phyloP scores from a whole-genome alignment of 2,797 vertebrate genomes.

The Cynopterus sphinx region DNA sequence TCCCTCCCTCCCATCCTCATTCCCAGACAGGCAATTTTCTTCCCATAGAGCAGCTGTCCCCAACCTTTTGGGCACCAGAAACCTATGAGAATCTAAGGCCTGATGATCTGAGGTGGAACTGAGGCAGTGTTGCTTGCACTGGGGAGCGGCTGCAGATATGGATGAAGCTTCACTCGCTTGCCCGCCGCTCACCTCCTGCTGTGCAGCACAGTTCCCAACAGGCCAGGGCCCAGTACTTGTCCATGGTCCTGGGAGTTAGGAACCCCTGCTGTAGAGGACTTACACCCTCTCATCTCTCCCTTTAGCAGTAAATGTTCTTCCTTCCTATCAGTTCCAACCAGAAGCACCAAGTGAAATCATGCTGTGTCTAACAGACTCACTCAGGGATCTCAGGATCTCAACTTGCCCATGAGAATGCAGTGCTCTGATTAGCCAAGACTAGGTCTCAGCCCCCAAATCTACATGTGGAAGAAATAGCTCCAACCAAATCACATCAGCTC shows the following conservation, averaged over 20 bases:
- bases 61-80: too few relatives aligned
- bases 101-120: too few relatives aligned
- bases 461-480: not conserved
- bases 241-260: too few relatives aligned
- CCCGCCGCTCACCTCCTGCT: too few relatives aligned
- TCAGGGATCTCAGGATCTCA: not conserved
- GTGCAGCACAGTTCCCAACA: too few relatives aligned
- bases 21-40: not conserved
- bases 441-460: not conserved
- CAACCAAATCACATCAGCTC: not conserved
- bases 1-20: not conserved
- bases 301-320: not conserved
- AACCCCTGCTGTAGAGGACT: not conserved
- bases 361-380: not conserved
- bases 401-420: not conserved
- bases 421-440: not conserved
- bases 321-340: not conserved
- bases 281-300: not conserved
- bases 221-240: too few relatives aligned
- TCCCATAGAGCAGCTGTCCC: not conserved
- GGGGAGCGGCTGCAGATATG: too few relatives aligned
- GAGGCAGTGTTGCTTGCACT: too few relatives aligned
- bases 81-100: too few relatives aligned
- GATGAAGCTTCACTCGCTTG: too few relatives aligned
- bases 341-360: not conserved